Conservation (phyloP, 1,140 invertebrate species). For the Saccostrea glomerata region DNA sequence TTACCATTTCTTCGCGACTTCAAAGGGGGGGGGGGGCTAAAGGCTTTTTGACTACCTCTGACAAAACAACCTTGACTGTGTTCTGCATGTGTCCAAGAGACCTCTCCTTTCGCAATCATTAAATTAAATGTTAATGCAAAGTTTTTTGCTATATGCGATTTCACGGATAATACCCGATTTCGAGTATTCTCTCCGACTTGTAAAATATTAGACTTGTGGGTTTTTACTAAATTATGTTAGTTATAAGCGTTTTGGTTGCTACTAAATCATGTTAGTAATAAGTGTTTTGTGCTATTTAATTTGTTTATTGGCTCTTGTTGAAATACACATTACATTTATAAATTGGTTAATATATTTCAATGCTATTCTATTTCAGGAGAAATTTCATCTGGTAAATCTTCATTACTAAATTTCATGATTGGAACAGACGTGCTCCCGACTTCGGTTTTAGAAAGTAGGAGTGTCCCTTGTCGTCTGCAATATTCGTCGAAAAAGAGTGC, state of each 20-base stretch:
- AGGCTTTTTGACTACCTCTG: no score
- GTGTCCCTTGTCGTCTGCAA: not conserved
- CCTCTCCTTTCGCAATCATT: no score
- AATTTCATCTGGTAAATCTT: conserved; percentile 3
- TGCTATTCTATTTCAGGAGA: not conserved
- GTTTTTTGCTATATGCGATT: no score
- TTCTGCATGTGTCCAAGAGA: no score
- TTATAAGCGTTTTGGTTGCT: not conserved
- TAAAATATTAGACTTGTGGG: no score
- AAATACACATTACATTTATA: not conserved
- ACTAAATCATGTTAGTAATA: not conserved
- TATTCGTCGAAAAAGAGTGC: not conserved
- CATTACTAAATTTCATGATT: not conserved
- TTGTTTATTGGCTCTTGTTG: not conserved
- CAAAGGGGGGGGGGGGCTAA: no score
- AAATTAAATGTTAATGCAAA: no score
- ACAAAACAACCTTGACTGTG: no score
- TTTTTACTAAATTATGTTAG: no score
- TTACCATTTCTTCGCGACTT: no score
- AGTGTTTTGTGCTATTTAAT: not conserved
- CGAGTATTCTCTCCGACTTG: no score
- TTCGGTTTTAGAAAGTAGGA: not conserved
- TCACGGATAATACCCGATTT: no score
- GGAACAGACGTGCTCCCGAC: not conserved
- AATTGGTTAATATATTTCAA: not conserved